Conservation (phyloP, 2,888 invertebrate genomes). For the Phymatocera aterrima region DNA sequence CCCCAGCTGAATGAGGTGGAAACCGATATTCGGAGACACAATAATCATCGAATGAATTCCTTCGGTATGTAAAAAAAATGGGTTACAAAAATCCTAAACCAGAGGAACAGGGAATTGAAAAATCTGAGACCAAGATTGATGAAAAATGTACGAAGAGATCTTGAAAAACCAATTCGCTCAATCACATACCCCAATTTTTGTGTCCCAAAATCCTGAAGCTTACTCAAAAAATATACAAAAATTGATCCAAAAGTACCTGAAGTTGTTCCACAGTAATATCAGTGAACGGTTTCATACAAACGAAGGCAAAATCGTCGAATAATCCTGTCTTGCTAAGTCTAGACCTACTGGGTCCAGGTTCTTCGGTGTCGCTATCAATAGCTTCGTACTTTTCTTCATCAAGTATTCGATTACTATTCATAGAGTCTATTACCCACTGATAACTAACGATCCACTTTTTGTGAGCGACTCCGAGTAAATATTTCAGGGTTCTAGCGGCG, state of each 20-base stretch:
- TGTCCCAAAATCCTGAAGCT: too few relatives aligned
- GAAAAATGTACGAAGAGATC: too few relatives aligned
- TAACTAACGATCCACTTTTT: conserved; percentile 62
- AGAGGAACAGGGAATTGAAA: neutral
- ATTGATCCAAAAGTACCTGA: conserved; percentile 54
- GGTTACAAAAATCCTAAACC: too few relatives aligned
- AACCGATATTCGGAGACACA: neutral
- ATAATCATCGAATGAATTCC: conserved; percentile 11
- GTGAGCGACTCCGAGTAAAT: conserved; percentile 64
- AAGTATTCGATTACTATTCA: conserved; percentile 53
- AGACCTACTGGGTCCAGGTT: conserved; percentile 62
- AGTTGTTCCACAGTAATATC: conserved; percentile 58
- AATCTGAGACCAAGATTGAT: too few relatives aligned
- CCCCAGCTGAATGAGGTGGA: conserved; percentile 26
- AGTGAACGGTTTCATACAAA: conserved; percentile 61
- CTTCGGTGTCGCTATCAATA: conserved; percentile 56
- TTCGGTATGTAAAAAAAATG: conserved; percentile 5
- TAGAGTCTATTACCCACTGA: conserved; percentile 63
- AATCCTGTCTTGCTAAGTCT: conserved; percentile 54
- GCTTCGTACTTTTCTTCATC: conserved; percentile 65
- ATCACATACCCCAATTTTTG: too few relatives aligned
- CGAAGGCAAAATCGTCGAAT: conserved; percentile 62
- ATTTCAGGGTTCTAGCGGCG: conserved; percentile 64
- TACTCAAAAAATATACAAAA: too few relatives aligned
- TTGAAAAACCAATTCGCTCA: too few relatives aligned